A percentile compares a stretch with the other conserved stretches of the same genome.
Conservation (phyloP, 1,140 invertebrate species). For the Oedothorax gibbosus region DNA sequence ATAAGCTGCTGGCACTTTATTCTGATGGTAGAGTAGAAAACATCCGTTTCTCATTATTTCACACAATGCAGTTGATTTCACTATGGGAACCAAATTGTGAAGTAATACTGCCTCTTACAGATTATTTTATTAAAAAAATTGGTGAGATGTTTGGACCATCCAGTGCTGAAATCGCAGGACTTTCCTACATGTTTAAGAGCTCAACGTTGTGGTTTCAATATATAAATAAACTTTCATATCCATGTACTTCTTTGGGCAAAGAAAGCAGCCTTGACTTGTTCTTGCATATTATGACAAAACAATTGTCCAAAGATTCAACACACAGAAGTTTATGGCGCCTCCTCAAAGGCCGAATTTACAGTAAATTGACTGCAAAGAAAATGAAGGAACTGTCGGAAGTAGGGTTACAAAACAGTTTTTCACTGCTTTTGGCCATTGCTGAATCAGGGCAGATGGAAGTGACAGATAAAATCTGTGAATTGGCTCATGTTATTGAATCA, state of each 20-base stretch:
- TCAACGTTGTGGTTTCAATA: conserved; percentile 27
- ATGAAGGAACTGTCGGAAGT: conserved; percentile 37
- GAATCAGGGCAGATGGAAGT: conserved; percentile 22
- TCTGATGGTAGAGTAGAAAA: conserved; percentile 6
- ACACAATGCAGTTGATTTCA: conserved; percentile 12
- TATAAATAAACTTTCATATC: neutral
- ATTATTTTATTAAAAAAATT: conserved; percentile 50
- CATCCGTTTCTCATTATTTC: conserved; percentile 7
- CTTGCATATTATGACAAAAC: conserved; percentile 33
- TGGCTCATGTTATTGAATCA: conserved; percentile 20
- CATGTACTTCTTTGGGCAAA: neutral
- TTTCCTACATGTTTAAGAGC: conserved; percentile 13
- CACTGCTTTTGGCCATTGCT: conserved; percentile 25
- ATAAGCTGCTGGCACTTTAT: neutral
- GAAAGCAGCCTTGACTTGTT: conserved; percentile 34
- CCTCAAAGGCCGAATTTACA: conserved; percentile 42
- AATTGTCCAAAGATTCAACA: neutral
- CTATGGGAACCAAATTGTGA: conserved; percentile 45
- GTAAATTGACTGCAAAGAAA: conserved; percentile 41
- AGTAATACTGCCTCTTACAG: conserved; percentile 29
- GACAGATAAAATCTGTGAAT: conserved; percentile 21
- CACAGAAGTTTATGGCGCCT: conserved; percentile 38
- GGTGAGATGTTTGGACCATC: conserved; percentile 8
- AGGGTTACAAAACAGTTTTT: conserved; percentile 37
- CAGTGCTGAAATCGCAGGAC: neutral